Conservation (phyloP, 2,888 invertebrate species). For the Xanthorhoe designata region DNA sequence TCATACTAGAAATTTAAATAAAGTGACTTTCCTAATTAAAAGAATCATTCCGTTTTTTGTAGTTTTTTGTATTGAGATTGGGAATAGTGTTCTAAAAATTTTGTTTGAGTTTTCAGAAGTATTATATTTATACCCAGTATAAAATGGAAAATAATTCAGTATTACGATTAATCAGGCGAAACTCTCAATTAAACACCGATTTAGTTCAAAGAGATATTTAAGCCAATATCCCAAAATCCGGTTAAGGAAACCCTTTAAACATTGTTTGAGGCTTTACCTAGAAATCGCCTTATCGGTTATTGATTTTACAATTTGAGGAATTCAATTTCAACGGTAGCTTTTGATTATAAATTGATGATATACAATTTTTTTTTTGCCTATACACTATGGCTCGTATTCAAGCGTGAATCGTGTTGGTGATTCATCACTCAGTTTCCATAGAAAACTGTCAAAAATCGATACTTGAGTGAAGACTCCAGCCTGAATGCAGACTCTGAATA, state of each 20-base stretch:
- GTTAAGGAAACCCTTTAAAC: slow-evolving; percentile 35
- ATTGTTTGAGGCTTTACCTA: slow-evolving; percentile 29
- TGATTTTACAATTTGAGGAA: slow-evolving; percentile 27
- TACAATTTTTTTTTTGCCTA: background rate
- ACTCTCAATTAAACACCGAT: slow-evolving; percentile 39
- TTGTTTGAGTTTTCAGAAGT: background rate
- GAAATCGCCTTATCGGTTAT: slow-evolving; percentile 30
- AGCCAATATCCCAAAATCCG: slow-evolving; percentile 38
- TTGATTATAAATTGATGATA: background rate
- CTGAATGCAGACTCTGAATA: too few species aligned
- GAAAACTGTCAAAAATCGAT: too few species aligned
- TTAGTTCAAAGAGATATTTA: slow-evolving; percentile 40
- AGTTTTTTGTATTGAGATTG: too few species aligned
- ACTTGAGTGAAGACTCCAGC: too few species aligned
- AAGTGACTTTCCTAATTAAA: too few species aligned
- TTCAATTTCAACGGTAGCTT: slow-evolving; percentile 18
- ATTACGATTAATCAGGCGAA: slow-evolving; percentile 34
- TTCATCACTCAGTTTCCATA: too few species aligned
- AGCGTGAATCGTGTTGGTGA: too few species aligned
- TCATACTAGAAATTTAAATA: too few species aligned
- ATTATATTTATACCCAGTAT: background rate
- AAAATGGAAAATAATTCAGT: slow-evolving; percentile 1
- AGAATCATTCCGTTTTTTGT: too few species aligned
- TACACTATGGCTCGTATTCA: too few species aligned
- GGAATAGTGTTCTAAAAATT: too few species aligned